A percentile compares a stretch with the other conserved stretches of the same genome.
Conservation (phyloP, 2,888 invertebrate species). For the Caenorhabditis japonica region DNA sequence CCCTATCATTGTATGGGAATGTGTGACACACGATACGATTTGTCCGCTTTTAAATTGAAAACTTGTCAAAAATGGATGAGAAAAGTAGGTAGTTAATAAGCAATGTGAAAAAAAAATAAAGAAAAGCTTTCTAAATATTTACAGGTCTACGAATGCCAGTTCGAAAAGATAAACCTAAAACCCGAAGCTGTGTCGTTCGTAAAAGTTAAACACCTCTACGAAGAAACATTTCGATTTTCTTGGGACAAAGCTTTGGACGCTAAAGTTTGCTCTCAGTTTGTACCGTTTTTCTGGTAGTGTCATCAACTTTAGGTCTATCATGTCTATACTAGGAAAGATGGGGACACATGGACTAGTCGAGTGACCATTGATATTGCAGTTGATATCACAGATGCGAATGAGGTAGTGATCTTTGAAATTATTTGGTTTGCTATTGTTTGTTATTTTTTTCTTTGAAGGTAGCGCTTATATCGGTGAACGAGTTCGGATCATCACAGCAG, state of each 20-base stretch:
- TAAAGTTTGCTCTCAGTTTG: constrained; percentile 19
- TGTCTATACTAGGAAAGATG: constrained; percentile 30
- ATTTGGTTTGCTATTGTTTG: too few relatives aligned
- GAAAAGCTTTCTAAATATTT: neutral
- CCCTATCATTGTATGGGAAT: constrained; percentile 62
- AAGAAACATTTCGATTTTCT: constrained; percentile 14
- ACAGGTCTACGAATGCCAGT: constrained; percentile 52
- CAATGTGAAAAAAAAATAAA: neutral
- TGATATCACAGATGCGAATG: constrained; percentile 25
- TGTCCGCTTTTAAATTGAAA: neutral
- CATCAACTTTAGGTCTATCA: constrained; percentile 38
- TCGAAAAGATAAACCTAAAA: constrained; percentile 19
- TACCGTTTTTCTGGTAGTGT: neutral
- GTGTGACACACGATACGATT: constrained; percentile 46
- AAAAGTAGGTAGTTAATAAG: neutral
- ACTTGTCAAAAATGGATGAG: neutral
- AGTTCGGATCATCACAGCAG: constrained; percentile 38
- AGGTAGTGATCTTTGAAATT: too few relatives aligned
- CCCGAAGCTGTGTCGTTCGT: constrained; percentile 47
- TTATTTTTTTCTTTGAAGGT: constrained; percentile 36
- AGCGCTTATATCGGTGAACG: constrained; percentile 48
- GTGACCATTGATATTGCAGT: constrained; percentile 8
- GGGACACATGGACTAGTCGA: constrained; percentile 24
- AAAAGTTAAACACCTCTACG: neutral
- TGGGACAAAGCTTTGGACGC: constrained; percentile 38